Evolutionary conservation across 2,888 invertebrate genomes (phyloP), one percentile per base, ranked within the genome.

Genomic region (Brenthis ino): DNA sequence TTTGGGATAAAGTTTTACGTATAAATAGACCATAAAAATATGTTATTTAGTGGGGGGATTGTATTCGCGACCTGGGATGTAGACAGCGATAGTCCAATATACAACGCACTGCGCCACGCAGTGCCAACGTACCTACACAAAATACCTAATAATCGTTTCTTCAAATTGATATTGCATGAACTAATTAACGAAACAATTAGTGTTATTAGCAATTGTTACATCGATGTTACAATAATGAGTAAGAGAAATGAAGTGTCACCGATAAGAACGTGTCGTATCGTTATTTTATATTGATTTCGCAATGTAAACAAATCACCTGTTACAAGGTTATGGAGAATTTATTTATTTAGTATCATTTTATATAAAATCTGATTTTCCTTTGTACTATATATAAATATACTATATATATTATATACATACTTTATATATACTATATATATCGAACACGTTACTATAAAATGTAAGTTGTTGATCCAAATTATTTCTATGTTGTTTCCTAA

Each of bases 231-330:
- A 69, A 55, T 67, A 67, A 68, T 53, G 50, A 60, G 55, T 64
- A 65, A 47, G 57, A 69, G 64, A 69, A 74, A 74, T 71, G 69
- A 72, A 65, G 66, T 69, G 72, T 75, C 73, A 76, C 71, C 74
- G 75, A 75, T 72, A 76, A 76, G 68, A 76, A 81, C 84, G 84
- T 83, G 83, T 63, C 71, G 43, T 78, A 80, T 77, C 75, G 63
- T 28, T 51, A 60, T 54, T 73, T 71, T 68, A 60, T 76, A 78
- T 76, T 64, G 64, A 57, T 61, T 79, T 77, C 79, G 73, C 77
- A 79, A 78, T 73, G 75, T 76, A 79, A 78, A 78, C 75, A 82
- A 83, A 77, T 70, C 81, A 82, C 83, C 81, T 82, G 84, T 72
- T 71, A 61, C 60, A 63, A 57, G 68, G 58, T 63, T 66, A 63